These are phyloP conservation scores for Petrophora chlorosata DNA, from an alignment of 2,888 invertebrate genomes.

Conservation along the genomic window DNA sequence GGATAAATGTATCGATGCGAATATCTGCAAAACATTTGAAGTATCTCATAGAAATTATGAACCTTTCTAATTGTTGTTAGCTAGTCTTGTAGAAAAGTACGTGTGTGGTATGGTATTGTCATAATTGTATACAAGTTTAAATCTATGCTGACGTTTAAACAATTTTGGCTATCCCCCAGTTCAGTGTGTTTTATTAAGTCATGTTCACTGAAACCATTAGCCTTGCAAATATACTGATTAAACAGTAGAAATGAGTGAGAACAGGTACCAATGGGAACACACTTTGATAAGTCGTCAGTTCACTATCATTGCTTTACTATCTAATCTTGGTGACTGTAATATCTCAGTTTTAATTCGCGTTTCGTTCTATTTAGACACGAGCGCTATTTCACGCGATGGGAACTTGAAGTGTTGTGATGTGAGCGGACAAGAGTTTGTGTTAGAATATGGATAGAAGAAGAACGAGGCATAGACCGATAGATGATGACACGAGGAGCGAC, in stretches of 20 bases:
- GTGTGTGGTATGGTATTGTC: too few species aligned
- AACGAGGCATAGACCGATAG: conserved; percentile 66
- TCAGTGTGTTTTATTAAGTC: conserved; percentile 6
- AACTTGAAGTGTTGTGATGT: conserved; percentile 40
- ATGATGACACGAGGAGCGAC: conserved; percentile 75
- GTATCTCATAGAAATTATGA: too few species aligned
- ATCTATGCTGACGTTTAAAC: neutral
- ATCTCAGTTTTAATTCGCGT: conserved; percentile 73
- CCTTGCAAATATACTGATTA: conserved; percentile 40
- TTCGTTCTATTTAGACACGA: conserved; percentile 56
- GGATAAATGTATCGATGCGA: too few species aligned
- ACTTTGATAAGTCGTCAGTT: conserved; percentile 60
- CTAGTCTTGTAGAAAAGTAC: too few species aligned
- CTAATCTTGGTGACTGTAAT: conserved; percentile 69
- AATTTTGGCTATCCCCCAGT: conserved; percentile 1
- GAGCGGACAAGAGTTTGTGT: conserved; percentile 37
- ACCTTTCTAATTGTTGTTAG: too few species aligned
- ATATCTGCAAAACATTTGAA: too few species aligned
- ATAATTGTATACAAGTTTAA: too few species aligned
- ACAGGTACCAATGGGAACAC: conserved; percentile 54
- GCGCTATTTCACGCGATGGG: conserved; percentile 43
- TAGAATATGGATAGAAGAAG: conserved; percentile 64
- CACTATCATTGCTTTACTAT: conserved; percentile 66
- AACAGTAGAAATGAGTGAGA: conserved; percentile 44
- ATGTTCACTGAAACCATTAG: conserved; percentile 24